Conservation (phyloP, 2,888 invertebrate species). For the Seladonia tumulorum region DNA sequence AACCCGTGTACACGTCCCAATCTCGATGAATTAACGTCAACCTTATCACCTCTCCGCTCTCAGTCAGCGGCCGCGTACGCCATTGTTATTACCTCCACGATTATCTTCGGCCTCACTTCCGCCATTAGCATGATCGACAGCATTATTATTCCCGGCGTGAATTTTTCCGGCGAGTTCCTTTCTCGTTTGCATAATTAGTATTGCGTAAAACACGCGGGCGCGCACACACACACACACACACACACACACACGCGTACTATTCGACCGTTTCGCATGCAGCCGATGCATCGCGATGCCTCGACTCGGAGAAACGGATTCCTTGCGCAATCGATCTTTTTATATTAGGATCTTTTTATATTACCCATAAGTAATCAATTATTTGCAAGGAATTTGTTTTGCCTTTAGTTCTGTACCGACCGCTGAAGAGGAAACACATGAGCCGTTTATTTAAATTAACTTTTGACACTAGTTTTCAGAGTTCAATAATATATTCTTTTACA, state of each 20-base stretch:
- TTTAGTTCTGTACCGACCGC: too few species aligned
- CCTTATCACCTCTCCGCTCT: slow-evolving; percentile 61
- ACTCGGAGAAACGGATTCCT: slow-evolving; percentile 36
- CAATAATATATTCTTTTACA: too few species aligned
- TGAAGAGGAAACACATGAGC: too few species aligned
- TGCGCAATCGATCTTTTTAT: slow-evolving; percentile 37
- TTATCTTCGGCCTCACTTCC: slow-evolving; percentile 68
- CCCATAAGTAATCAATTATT: too few species aligned
- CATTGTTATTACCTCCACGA: slow-evolving; percentile 70
- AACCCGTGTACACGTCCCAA: slow-evolving; percentile 51
- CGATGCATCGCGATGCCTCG: slow-evolving; percentile 5
- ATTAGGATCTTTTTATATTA: too few species aligned
- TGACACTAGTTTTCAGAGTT: too few species aligned
- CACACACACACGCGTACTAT: slow-evolving; percentile 12
- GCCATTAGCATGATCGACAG: slow-evolving; percentile 71
- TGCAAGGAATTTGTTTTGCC: too few species aligned
- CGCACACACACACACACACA: not conserved
- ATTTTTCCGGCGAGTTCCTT: slow-evolving; percentile 63
- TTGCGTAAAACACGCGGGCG: slow-evolving; percentile 63
- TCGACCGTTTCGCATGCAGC: slow-evolving; percentile 46
- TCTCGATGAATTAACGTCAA: slow-evolving; percentile 65
- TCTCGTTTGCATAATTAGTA: slow-evolving; percentile 70
- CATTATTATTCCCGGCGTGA: slow-evolving; percentile 68
- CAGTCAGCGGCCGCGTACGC: slow-evolving; percentile 49
- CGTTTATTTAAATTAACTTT: too few species aligned